Conservation (phyloP, 2,888 invertebrate species). For the Morpho helenor region DNA sequence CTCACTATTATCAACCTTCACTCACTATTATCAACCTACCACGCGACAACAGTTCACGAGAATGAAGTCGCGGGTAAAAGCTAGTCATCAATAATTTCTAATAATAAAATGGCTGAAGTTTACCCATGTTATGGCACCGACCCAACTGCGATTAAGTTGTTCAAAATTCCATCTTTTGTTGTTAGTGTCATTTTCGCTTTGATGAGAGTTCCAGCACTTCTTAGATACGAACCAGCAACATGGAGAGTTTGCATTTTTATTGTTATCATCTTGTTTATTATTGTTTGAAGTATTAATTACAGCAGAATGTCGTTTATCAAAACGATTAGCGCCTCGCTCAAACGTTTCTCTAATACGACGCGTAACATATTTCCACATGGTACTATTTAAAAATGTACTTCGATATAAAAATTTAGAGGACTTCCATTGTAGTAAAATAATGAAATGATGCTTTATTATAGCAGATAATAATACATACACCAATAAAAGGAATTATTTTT, state of each 20-base stretch:
- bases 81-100: neutral
- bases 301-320: constrained; percentile 67
- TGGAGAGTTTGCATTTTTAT: constrained; percentile 39
- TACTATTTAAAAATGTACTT: constrained; percentile 21
- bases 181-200: constrained; percentile 51
- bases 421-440: constrained; percentile 16
- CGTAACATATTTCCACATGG: constrained; percentile 78
- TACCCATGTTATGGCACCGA: constrained; percentile 77
- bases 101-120: constrained; percentile 27
- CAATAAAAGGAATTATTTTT: no score
- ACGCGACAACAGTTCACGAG: no score
- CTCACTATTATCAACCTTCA: no score
- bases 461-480: no score
- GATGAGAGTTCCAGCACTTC: constrained; percentile 44
- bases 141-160: constrained; percentile 63
- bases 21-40: no score
- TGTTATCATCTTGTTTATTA: constrained; percentile 45
- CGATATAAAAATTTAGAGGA: constrained; percentile 11
- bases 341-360: constrained; percentile 71
- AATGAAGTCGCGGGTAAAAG: no score
- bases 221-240: constrained; percentile 49
- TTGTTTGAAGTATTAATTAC: constrained; percentile 49
- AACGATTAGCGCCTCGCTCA: constrained; percentile 68
- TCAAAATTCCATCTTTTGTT: constrained; percentile 64
- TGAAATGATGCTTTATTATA: no score